Evolutionary conservation across 2,797 vertebrate genomes (phyloP), one percentile per base, ranked within the genome.

Genomic region (Smutsia temminckii): DNA sequence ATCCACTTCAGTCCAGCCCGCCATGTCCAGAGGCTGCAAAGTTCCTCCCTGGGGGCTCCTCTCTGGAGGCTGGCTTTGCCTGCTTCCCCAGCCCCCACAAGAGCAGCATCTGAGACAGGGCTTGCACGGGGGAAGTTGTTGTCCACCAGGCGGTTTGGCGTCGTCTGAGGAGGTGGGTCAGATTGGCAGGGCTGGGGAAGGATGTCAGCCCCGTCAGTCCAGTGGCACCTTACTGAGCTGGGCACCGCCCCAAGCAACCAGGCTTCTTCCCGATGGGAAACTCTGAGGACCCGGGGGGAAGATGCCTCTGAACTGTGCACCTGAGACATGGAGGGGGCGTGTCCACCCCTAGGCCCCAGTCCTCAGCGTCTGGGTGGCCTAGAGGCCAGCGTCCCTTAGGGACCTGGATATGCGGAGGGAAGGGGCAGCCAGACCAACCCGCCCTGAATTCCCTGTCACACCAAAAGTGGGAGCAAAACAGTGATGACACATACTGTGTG

Each of bases 251-350:
- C 2, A 17, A 91, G 61, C 23, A 49, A 25, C 34, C 20, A 46
- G 34, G 11, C 3, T 75, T 77, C 53, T 40, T 49, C 42, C n/a
- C 0, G 0, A 16, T 29, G 27, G 34, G 3, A 2, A 3, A 6
- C 25, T 55, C 25, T 18, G 51, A 74, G 42, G 25, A 63, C 25
- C 7, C 8, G 1, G 59, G 14, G 20, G 18, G 25, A 21, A 32
- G 5, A 1, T 12, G 3, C 32, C 53, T 32, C 55, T 72, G 55
- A 69, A 77, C 8, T 27, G 1, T 40, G 37, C 32, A 49, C 20
- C 55, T 2, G 29, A 32, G 27, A 66, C 13, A 0, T 25, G 17
- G 34, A 61, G 18, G 40, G 37, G 37, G 29, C 84, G 23, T 6
- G 20, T 17, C 17, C 20, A 27, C 59, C 1, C 5, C 20, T 27